Evolutionary conservation across 2,113 vertebrate species (phyloP).

Genomic region (Corythaeola cristata): DNA sequence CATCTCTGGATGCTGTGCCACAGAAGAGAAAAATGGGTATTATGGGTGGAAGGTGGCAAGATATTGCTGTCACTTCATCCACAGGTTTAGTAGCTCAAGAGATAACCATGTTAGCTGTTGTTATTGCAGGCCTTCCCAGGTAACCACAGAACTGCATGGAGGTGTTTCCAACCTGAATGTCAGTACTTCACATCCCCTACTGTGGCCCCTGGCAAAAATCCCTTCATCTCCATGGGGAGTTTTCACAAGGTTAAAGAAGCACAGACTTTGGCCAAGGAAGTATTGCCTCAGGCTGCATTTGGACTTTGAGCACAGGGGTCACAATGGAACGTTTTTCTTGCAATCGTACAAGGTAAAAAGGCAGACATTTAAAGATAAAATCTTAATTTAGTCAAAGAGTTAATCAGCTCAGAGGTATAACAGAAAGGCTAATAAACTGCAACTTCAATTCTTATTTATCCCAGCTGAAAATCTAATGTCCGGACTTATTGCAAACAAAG

Average conservation of each 20-base stretch:
- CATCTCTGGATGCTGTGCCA: neutral
- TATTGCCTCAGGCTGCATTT: neutral
- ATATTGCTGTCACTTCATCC: neutral
- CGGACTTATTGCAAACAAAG: neutral
- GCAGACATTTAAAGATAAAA: neutral
- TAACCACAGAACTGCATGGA: neutral
- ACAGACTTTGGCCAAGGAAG: neutral
- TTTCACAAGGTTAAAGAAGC: neutral
- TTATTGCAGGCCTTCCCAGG: neutral
- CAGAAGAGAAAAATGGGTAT: neutral
- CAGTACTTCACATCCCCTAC: neutral
- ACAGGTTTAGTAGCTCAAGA: neutral
- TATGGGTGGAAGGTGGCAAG: neutral
- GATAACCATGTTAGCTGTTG: neutral
- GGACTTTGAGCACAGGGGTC: neutral
- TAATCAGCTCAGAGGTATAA: neutral
- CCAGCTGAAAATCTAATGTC: neutral
- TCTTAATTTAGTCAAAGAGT: neutral
- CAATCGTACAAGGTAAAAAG: neutral
- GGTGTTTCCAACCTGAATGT: neutral
- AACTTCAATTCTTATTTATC: neutral
- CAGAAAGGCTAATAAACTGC: neutral
- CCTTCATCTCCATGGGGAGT: neutral
- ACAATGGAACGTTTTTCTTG: constrained; percentile 1
- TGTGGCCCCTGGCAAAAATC: neutral